Conservation (phyloP, 1,140 invertebrate genomes). For the Halyomorpha halys region DNA sequence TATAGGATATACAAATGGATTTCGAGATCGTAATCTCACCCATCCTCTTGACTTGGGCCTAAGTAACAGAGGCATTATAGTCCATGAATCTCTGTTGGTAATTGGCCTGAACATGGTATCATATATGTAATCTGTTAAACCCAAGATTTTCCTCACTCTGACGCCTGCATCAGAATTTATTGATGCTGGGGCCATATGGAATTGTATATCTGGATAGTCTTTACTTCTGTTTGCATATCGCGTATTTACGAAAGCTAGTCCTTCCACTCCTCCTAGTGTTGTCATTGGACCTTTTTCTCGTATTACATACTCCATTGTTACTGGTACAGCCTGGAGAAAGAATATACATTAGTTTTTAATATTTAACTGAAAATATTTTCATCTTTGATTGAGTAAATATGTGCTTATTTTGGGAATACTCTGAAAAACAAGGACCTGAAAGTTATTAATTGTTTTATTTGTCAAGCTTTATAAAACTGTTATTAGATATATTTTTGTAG, state of each 20-base stretch:
- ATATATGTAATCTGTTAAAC: slow-evolving; percentile 70
- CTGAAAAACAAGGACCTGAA: too few species aligned
- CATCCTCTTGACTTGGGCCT: slow-evolving; percentile 65
- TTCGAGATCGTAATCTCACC: slow-evolving; percentile 56
- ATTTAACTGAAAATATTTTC: too few species aligned
- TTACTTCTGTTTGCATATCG: slow-evolving; percentile 60
- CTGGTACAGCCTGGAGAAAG: slow-evolving; percentile 46
- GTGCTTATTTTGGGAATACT: not conserved
- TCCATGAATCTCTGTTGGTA: slow-evolving; percentile 65
- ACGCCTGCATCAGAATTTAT: slow-evolving; percentile 68
- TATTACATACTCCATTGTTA: slow-evolving; percentile 67
- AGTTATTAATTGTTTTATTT: too few species aligned
- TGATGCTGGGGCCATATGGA: slow-evolving; percentile 77
- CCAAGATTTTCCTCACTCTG: slow-evolving; percentile 64
- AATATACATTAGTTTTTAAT: not conserved
- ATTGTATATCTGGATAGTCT: slow-evolving; percentile 72
- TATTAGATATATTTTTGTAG: too few species aligned
- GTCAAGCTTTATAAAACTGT: too few species aligned
- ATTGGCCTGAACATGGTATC: slow-evolving; percentile 66
- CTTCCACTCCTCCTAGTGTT: slow-evolving; percentile 71
- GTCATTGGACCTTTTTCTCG: slow-evolving; percentile 73
- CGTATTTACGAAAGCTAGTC: slow-evolving; percentile 73
- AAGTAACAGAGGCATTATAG: slow-evolving; percentile 68
- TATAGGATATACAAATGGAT: slow-evolving; percentile 74
- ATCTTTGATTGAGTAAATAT: not conserved